Evolutionary conservation across 2,113 vertebrate species (phyloP).

Genomic region (Oxyura jamaicensis): DNA sequence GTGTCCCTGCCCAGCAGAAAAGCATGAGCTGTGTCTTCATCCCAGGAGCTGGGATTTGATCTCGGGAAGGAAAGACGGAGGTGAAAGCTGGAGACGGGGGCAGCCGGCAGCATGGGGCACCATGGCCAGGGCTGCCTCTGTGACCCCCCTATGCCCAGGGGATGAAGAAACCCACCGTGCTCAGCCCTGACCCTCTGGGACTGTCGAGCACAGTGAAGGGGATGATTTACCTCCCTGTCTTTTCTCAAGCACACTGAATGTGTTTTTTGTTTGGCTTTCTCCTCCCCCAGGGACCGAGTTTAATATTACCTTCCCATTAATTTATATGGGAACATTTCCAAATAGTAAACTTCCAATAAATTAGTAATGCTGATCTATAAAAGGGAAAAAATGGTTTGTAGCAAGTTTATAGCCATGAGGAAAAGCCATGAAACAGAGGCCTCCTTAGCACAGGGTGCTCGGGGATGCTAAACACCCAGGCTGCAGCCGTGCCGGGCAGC

Average conservation of each 20-base stretch:
- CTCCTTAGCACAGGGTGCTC: background rate
- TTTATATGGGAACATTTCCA: conserved; percentile 72
- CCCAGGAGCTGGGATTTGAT: background rate
- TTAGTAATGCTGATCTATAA: conserved; percentile 70
- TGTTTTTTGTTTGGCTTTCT: conserved; percentile 49
- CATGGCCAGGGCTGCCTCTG: background rate
- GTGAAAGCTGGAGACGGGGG: no score
- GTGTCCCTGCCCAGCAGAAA: background rate
- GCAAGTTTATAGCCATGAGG: conserved; percentile 52
- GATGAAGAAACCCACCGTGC: background rate
- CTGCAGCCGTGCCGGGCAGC: background rate
- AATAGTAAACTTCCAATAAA: conserved; percentile 74
- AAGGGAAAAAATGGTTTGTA: conserved; percentile 37
- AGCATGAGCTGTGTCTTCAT: background rate
- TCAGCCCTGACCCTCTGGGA: background rate
- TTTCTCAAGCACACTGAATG: background rate
- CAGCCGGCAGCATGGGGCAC: no score
- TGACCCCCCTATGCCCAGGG: background rate
- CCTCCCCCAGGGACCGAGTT: conserved; percentile 41
- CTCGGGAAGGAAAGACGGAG: background rate
- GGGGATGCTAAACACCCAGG: background rate
- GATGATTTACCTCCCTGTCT: conserved; percentile 43
- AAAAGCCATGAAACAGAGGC: conserved; percentile 28
- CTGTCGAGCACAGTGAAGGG: background rate
- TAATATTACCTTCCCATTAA: conserved; percentile 65